These are phyloP conservation scores for Sialis lutaria DNA, from an alignment of 2,888 invertebrate genomes.

Conservation along the genomic window DNA sequence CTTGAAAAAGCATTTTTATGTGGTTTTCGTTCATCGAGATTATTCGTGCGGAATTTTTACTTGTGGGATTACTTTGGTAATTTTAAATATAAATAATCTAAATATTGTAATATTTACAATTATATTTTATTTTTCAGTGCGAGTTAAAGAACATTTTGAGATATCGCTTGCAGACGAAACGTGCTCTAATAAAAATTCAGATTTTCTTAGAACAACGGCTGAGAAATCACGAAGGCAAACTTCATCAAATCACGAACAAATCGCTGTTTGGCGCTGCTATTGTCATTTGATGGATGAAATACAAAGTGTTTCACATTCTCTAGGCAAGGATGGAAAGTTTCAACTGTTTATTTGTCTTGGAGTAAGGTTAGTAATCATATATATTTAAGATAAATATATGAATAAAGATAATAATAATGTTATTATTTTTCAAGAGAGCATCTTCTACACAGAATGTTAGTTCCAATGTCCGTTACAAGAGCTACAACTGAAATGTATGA, in stretches of 20 bases:
- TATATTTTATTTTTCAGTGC: constrained; percentile 34
- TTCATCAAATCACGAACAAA: constrained; percentile 29
- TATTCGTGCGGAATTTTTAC: constrained; percentile 87
- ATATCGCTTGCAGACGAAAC: constrained; percentile 46
- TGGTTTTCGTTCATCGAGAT: constrained; percentile 82
- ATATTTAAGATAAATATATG: neutral
- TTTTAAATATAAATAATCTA: constrained; percentile 13
- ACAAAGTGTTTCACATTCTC: constrained; percentile 60
- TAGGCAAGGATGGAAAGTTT: constrained; percentile 97
- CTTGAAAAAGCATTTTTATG: constrained; percentile 90
- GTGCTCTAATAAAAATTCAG: constrained; percentile 12
- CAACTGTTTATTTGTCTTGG: constrained; percentile 91
- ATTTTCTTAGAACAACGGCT: constrained; percentile 17
- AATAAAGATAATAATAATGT: neutral
- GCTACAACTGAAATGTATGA: constrained; percentile 91
- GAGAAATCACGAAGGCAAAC: constrained; percentile 25
- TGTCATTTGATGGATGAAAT: constrained; percentile 82
- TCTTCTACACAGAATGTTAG: constrained; percentile 75
- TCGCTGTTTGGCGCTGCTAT: constrained; percentile 72
- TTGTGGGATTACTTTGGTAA: constrained; percentile 97
- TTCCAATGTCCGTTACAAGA: constrained; percentile 78
- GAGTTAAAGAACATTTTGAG: constrained; percentile 67
- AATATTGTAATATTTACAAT: neutral
- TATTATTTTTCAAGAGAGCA: constrained; percentile 47
- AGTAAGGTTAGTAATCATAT: constrained; percentile 45